Base-by-base conservation (phyloP, 1,140 invertebrate genomes). In the Melipona quadrifasciata region DNA sequence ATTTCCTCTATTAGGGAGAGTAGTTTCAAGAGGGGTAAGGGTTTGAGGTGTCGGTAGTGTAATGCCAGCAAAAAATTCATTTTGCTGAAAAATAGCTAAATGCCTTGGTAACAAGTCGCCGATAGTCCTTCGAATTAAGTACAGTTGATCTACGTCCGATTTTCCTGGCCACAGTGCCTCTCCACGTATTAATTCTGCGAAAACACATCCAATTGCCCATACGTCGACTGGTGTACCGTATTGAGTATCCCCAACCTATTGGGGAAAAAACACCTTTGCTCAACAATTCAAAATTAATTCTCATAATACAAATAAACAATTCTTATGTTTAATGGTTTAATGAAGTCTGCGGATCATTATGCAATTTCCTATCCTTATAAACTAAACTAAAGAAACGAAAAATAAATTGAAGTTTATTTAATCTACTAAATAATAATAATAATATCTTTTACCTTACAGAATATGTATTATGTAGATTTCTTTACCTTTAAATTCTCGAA, bases 181-280 rank as follows among this genome's bases (percentile, higher is more conserved):
- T n/a, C 98, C 98, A 24, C 98, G 97, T 55, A 99, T 96, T 78
- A 99, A 94, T 95, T 99, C 99, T 10, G 99, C 99, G 93, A 99
- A 98, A 2, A 99, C 99, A 94, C 98, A 99, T 31, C 98, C 97
- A 77, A 98, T 97, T 17, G 99, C 99, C 99, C 99, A 99, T 21
- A 99, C 98, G 93, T 99, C 99, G 1, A 99, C 99, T 0, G 98
- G 97, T 1, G 98, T 98, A 12, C 99, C 98, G 93, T 99, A 99
- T 92, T 98, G 97, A 5, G 98, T 99, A 93, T 99, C 99, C 0
- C 99, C 99, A 0, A 99, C 99, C 94, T 95, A 27, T 47, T 82
- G n/a, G n/a, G n/a, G n/a, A n/a, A 51, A 73, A 74, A 70, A 27
- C 8, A 68, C 8, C 0, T n/a, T 71, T 17, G 19, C 1, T 10